Evolutionary conservation across 2,888 invertebrate genomes (phyloP).

Genomic region (Meliscaeva auricollis): DNA sequence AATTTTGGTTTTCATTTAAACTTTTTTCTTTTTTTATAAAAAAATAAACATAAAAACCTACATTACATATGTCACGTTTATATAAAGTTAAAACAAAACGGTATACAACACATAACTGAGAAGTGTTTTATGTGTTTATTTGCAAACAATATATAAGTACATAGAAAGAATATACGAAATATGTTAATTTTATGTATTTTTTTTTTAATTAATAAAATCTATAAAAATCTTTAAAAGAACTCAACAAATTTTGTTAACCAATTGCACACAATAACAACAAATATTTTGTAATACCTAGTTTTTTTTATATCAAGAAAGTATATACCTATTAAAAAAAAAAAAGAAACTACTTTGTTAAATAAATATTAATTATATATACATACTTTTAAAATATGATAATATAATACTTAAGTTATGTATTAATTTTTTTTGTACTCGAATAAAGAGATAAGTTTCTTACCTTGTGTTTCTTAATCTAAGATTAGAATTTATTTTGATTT

Average conservation of each 20-base stretch:
- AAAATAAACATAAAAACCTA: slow-evolving; percentile 7
- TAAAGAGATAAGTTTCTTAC: slow-evolving; percentile 31
- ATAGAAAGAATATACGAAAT: slow-evolving; percentile 4
- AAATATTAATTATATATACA: slow-evolving; percentile 21
- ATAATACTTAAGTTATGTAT: slow-evolving; percentile 19
- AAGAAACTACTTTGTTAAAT: slow-evolving; percentile 53
- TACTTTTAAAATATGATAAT: slow-evolving; percentile 36
- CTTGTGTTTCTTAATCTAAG: slow-evolving; percentile 60
- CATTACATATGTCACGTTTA: slow-evolving; percentile 35
- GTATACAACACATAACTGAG: background rate
- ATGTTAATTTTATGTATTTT: slow-evolving; percentile 38
- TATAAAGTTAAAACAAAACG: slow-evolving; percentile 20
- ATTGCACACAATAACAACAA: slow-evolving; percentile 7
- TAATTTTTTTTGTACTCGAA: slow-evolving; percentile 52
- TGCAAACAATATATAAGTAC: slow-evolving; percentile 7
- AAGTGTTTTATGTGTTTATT: slow-evolving; percentile 21
- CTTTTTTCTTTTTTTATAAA: slow-evolving; percentile 30
- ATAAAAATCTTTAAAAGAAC: background rate
- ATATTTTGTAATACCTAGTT: too few relatives aligned
- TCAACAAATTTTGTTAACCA: slow-evolving; percentile 34
- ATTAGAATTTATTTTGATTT: slow-evolving; percentile 52
- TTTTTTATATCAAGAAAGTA: too few relatives aligned
- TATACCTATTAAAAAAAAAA: slow-evolving; percentile 22
- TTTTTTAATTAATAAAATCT: slow-evolving; percentile 27
- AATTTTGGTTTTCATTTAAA: slow-evolving; percentile 27